phyloP scores from a whole-genome alignment of 2,113 vertebrate genomes.

The Phaetusa simplex region DNA sequence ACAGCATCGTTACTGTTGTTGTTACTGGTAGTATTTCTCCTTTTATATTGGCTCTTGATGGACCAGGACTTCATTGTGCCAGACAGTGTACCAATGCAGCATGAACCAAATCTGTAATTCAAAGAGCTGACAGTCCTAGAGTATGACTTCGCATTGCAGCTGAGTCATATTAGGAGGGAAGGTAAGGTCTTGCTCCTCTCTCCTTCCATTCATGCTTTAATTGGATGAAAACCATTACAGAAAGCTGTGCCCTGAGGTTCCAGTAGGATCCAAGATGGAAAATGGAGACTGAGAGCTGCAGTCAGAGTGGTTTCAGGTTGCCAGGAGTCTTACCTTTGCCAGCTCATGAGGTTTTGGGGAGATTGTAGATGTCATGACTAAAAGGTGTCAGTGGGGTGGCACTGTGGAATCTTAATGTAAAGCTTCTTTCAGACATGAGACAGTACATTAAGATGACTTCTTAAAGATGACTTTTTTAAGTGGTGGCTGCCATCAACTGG shows the following conservation, averaged over 20 bases:
- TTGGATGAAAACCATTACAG: neutral
- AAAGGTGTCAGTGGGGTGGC: neutral
- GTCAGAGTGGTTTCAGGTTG: neutral
- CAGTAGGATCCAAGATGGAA: neutral
- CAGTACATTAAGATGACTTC: neutral
- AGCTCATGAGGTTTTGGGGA: rapidly evolving
- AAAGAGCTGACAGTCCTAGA: neutral
- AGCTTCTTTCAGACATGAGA: neutral
- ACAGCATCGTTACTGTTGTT: neutral
- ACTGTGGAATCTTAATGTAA: neutral
- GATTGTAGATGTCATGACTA: neutral
- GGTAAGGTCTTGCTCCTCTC: neutral
- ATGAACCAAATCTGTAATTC: neutral
- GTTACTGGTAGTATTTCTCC: neutral
- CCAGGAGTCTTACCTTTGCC: neutral
- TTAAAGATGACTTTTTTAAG: neutral
- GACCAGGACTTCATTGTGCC: neutral
- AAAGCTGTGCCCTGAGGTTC: neutral
- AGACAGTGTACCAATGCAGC: neutral
- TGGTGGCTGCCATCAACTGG: neutral
- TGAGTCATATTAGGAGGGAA: neutral
- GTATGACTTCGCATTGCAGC: neutral
- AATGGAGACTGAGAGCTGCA: neutral
- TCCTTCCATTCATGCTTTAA: neutral
- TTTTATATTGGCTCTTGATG: neutral